These are phyloP conservation scores for Acleris sparsana DNA, from an alignment of 2,888 invertebrate genomes.

Conservation along the genomic window DNA sequence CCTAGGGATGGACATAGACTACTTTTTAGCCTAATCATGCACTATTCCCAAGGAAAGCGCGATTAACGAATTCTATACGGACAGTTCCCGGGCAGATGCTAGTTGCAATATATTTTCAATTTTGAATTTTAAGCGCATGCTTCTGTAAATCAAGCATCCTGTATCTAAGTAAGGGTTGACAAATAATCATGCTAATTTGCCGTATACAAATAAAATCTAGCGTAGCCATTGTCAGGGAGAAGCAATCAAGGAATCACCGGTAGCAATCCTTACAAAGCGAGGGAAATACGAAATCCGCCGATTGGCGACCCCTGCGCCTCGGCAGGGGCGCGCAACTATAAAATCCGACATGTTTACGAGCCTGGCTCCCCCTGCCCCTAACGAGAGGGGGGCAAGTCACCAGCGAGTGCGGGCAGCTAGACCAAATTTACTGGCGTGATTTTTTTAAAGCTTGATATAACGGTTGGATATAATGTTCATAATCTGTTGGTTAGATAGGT, in stretches of 20 bases:
- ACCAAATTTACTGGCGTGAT: neutral
- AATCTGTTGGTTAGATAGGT: neutral
- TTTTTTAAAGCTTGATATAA: neutral
- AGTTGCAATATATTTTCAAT: too few species aligned
- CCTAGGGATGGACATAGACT: too few species aligned
- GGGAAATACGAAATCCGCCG: slow-evolving; percentile 49
- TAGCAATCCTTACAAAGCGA: slow-evolving; percentile 51
- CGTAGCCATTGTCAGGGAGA: slow-evolving; percentile 48
- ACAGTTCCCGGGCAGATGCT: too few species aligned
- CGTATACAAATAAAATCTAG: slow-evolving; percentile 39
- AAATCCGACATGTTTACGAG: slow-evolving; percentile 80
- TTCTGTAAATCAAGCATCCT: too few species aligned
- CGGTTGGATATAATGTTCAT: neutral
- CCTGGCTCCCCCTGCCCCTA: slow-evolving; percentile 57
- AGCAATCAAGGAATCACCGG: slow-evolving; percentile 69
- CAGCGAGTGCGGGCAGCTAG: slow-evolving; percentile 31
- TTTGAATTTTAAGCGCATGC: too few species aligned
- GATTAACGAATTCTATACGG: too few species aligned
- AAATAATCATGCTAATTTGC: slow-evolving; percentile 32
- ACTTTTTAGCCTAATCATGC: too few species aligned
- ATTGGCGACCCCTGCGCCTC: slow-evolving; percentile 51
- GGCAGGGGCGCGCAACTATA: slow-evolving; percentile 67
- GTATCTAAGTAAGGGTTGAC: too few species aligned
- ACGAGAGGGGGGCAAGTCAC: slow-evolving; percentile 48
- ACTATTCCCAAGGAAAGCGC: too few species aligned